Percentiles rank a stretch among this genome's conserved stretches.
phyloP scores from a whole-genome alignment of 92 coral and sea anemone species.

The Montipora capitata region DNA sequence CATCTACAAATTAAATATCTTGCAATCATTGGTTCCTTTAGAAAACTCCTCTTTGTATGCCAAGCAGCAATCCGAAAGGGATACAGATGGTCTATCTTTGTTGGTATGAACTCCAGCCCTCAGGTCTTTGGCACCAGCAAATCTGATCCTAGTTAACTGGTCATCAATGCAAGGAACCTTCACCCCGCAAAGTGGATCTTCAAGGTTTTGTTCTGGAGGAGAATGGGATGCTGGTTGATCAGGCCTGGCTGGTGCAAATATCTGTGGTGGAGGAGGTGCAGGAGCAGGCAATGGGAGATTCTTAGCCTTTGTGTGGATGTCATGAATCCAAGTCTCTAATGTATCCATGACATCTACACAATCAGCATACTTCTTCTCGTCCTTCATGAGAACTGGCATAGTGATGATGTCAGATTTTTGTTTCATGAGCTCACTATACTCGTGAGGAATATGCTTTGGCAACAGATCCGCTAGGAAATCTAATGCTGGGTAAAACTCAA shows the following conservation, averaged over 20 bases:
- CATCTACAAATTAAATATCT: no score
- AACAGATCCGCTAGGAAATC: conserved; percentile 19
- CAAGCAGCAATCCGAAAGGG: conserved; percentile 68
- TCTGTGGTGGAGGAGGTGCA: not conserved
- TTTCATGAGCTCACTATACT: conserved; percentile 38
- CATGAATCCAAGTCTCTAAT: no score
- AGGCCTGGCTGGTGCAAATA: conserved; percentile 27
- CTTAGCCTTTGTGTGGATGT: no score
- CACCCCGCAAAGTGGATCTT: conserved; percentile 65
- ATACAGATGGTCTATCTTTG: conserved; percentile 72
- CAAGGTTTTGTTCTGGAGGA: conserved; percentile 42
- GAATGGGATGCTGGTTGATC: conserved; percentile 73
- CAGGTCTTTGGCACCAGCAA: conserved; percentile 76
- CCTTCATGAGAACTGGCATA: not conserved
- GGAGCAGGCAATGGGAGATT: not conserved
- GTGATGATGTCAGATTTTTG: conserved; percentile 43
- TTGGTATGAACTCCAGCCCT: conserved; percentile 53
- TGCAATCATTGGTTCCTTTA: conserved; percentile 46
- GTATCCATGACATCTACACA: no score
- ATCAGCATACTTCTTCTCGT: no score
- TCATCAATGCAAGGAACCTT: conserved; percentile 74
- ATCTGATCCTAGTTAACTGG: conserved; percentile 71
- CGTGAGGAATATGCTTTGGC: conserved; percentile 42
- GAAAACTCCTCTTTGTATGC: conserved; percentile 72
- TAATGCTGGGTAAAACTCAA: conserved; percentile 23